Evolutionary conservation across 2,113 vertebrate genomes (phyloP), one percentile per base, ranked within the genome.

Genomic region (Petrocephalus zakoni): DNA sequence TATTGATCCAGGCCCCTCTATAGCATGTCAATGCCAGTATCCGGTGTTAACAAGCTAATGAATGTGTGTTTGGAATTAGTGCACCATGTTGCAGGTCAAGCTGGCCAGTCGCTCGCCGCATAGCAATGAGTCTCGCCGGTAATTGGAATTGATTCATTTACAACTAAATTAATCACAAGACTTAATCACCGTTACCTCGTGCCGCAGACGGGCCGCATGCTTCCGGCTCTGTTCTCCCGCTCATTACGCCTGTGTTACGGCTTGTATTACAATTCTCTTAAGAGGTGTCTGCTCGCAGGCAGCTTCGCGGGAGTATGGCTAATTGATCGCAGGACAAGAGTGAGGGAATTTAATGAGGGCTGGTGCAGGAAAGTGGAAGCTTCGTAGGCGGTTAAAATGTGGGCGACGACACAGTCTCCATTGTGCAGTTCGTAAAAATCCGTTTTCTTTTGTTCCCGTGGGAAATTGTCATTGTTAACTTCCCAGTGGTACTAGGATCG

Each of bases 81-180:
- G 55, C 88, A 88, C 88, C 88, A 89, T 91, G 85, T 93, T 93
- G 88, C 89, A 87, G 91, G 89, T 89, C 92, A 87, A 85, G 89
- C 85, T 88, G 90, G 90, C 81, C 88, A 89, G 92, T 29, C 90
- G 89, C 86, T 92, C 91, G 89, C 90, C 86, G 89, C 93, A 95
- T 94, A 94, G 92, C 94, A 95, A 94, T 95, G 90, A 91, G 92
- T 93, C 95, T 93, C 95, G 94, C 94, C 93, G 94, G 94, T 96
- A 95, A 97, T 96, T 96, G 94, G 93, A 97, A 98, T 97, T 96
- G 97, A 97, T 98, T 97, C 94, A 95, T 90, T 93, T 94, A 94
- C 94, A 95, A 96, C 95, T 97, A 95, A 97, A 97, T 97, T 96
- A 97, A 97, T 97, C 96, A 96, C 93, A 92, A 93, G 92, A 92